Base-by-base conservation (phyloP, 1,140 invertebrate genomes). In the Paraescarpia echinospica region DNA sequence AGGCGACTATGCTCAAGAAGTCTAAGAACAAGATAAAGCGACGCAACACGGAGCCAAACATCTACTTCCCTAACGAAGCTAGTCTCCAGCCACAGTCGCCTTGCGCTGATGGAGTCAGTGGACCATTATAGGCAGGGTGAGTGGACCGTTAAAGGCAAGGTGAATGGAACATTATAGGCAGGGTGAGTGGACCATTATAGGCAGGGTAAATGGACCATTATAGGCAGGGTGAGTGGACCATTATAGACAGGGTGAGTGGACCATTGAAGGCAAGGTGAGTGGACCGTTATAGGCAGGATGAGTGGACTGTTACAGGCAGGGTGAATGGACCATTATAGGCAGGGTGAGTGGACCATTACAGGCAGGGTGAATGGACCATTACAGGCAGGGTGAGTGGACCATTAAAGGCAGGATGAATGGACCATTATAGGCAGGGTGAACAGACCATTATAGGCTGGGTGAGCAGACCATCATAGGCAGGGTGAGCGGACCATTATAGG, bases 21-120 rank as follows among this genome's bases (percentile, higher is more conserved):
- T 98, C 97, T 93, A 97, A 97, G 95, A 96, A 95, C 97, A 99
- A 99, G 97, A 98, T 98, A 97, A 98, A 98, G 97, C 97, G 98
- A 95, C 97, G 98, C 94, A 98, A 98, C 96, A 98, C 98, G 93
- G 96, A 97, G 94, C 96, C 96, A 93, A 96, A 95, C 94, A 96
- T 96, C 59, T 93, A 93, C 88, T 92, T 94, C 51, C 92, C 93
- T 48, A 93, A 91, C 90, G 92, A 93, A n/a, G 34, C 35, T 33
- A 77, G 59, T 77, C 59, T 92, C 90, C 92, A 92, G 88, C 93
- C 91, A 41, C 92, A 93, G 34, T 96, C 95, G 89, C 95, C 92
- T 33, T 59, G 90, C 33, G 90, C 95, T 31, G 95, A 94, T 93
- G 95, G 95, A 89, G 95, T 95, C 92, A 95, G 94, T 93, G 95